Evolutionary conservation across 2,888 invertebrate species (phyloP), one percentile per base, ranked within the genome.

Genomic region (Agriotes lineatus): DNA sequence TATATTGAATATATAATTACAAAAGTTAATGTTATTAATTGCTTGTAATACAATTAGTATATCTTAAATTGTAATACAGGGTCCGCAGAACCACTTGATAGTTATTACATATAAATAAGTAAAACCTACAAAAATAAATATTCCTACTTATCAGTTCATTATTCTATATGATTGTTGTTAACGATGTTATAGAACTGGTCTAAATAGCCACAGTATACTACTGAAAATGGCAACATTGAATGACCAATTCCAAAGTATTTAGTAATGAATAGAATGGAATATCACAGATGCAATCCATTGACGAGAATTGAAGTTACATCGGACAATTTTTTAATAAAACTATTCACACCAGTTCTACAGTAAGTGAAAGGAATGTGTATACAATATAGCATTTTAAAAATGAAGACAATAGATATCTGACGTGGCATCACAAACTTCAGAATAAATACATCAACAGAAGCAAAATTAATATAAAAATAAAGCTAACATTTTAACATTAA

Each of bases 1-100:
- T 66, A 66, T 59, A 66, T 59, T 66, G 48, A 66, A 59, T 66
- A 66, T 33, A 59, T 52, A 66, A 50, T 58, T 66, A 66, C 59
- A 66, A 66, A 66, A 59, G 59, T 59, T 66, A 66, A 52, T 48
- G 18, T 42, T 52, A 33, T 52, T 33, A 16, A 39, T 57, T 57
- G 42, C 25, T 4, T 44, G 16, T 52, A 45, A 14, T 64, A 65
- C 50, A 58, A 39, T 58, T 9, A 42, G 4, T 58, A 39, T 16
- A 42, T 9, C 18, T 58, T 18, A 14, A 30, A 42, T 22, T 12
- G 58, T 58, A 57, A 58, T 58, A 44, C 58, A 42, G 30, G 58
- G 58, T 58, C 44, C 44, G 22, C 30, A 25, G 39, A 58, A 58
- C 42, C 58, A 42, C 12, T 42, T 42, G 16, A 56, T 35, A 37